These are phyloP conservation scores for Poecilia gillii DNA, from an alignment of 2,797 vertebrate genomes.

Conservation along the genomic window DNA sequence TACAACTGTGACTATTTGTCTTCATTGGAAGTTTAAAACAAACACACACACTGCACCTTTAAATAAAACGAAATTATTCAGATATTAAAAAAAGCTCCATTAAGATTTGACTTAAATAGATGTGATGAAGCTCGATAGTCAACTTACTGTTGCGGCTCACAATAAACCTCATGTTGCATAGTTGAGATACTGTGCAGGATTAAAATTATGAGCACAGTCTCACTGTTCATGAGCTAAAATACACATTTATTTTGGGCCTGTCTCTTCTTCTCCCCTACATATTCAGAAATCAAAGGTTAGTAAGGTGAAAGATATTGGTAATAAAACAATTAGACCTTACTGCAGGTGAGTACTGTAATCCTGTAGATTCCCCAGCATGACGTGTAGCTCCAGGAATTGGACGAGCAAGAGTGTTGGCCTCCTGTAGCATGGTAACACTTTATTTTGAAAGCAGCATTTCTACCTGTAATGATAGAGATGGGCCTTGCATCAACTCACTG, in stretches of 20 bases:
- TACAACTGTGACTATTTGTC: not conserved
- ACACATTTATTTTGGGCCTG: slow-evolving; percentile 83
- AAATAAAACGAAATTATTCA: not conserved
- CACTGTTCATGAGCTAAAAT: slow-evolving; percentile 62
- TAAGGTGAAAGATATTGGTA: slow-evolving; percentile 80
- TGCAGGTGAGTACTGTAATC: slow-evolving; percentile 84
- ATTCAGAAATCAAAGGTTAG: slow-evolving; percentile 90
- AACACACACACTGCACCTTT: slow-evolving; percentile 4
- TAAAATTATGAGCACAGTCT: slow-evolving; percentile 42
- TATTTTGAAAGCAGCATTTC: slow-evolving; percentile 83
- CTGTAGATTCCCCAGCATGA: slow-evolving; percentile 83
- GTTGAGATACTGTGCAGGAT: slow-evolving; percentile 34
- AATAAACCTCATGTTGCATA: slow-evolving; percentile 38
- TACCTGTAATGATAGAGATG: slow-evolving; percentile 75
- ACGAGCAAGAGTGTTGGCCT: slow-evolving; percentile 85
- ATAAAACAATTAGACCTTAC: slow-evolving; percentile 83
- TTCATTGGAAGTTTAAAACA: not conserved
- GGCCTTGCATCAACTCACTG: slow-evolving; percentile 47
- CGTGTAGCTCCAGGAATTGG: slow-evolving; percentile 74
- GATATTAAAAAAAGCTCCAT: not conserved
- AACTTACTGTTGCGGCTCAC: slow-evolving; percentile 34
- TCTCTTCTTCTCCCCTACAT: slow-evolving; percentile 85
- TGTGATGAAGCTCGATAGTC: slow-evolving; percentile 28
- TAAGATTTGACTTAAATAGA: not conserved
- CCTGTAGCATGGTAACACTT: slow-evolving; percentile 86